Evolutionary conservation across 2,888 invertebrate species (phyloP), one percentile per base, ranked within the genome.

Genomic region (Brachyptera putata): DNA sequence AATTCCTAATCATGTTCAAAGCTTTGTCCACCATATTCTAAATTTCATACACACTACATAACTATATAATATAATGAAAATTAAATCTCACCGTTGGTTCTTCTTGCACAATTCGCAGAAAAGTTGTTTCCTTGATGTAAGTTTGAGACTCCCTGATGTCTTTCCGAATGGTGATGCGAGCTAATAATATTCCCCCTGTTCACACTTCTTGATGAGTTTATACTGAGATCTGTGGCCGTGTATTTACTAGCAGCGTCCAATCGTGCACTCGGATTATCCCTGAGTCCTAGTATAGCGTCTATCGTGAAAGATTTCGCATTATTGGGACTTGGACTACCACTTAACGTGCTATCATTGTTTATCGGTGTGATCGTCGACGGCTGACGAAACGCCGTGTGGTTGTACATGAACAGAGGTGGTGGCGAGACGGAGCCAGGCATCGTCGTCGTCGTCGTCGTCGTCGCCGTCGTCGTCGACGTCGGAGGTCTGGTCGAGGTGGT

Each of bases 251-350:
- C 36, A n/a, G 9, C 26, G 24, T 21, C 16, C 22, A 16, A 13
- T 7, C 46, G 21, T 2, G 2, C 43, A 46, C 24, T 21, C 14
- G 41, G 58, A 13, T 69, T 71, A 43, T 77, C 83, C 60, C 86
- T 84, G 65, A 91, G 73, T 0, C 91, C 92, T 68, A 93, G 81
- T 69, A 92, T 91, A 64, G 91, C 91, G 65, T 91, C 92, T 67
- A 93, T 93, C 22, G 92, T 92, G 69, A 93, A 93, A 4, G 90
- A 89, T 70, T 87, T 88, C 41, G 84, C 83, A 56, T 57, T 60
- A 30, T 62, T 63, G 53, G 61, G 57, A 36, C 56, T 41, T 61
- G 66, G 53, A 69, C 71, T 62, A 58, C 60, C 66, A 24, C 64
- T 64, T n/a, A 56, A 63, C 9, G 50, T 34, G 58, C 53, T 22